Conservation (phyloP, 2,113 vertebrate species). For the Alligator sinensis region DNA sequence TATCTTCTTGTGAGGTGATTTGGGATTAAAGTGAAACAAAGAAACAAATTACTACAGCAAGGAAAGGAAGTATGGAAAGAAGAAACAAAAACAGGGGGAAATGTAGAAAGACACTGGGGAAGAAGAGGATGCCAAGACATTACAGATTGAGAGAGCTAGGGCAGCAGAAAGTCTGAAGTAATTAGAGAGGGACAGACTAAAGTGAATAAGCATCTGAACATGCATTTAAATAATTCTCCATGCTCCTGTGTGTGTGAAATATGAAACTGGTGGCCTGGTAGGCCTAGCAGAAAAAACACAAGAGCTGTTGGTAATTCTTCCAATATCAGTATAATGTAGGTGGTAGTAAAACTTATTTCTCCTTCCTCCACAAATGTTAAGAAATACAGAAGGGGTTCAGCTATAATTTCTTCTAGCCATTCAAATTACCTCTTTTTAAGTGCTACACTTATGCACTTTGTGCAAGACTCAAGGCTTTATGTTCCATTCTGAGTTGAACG, state of each 20-base stretch:
- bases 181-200: not conserved
- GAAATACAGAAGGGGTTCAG: not conserved
- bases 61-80: not conserved
- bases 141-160: not conserved
- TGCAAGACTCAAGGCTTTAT: not conserved
- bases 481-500: not conserved
- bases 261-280: not conserved
- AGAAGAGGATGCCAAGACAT: not conserved
- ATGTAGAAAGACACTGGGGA: not conserved
- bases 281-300: not conserved
- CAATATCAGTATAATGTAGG: fast-evolving
- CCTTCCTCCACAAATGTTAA: not conserved
- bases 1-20: too few relatives aligned
- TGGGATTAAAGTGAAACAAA: too few relatives aligned
- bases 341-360: not conserved
- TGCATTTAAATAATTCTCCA: not conserved
- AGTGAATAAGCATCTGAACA: not conserved
- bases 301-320: not conserved
- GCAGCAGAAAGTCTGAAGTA: not conserved
- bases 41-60: not conserved
- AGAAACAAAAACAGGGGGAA: not conserved
- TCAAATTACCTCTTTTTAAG: not conserved
- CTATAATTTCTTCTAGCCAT: not conserved
- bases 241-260: not conserved
- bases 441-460: not conserved